Evolutionary conservation across 2,888 invertebrate species (phyloP).

Genomic region (Lycophotia porphyrea): DNA sequence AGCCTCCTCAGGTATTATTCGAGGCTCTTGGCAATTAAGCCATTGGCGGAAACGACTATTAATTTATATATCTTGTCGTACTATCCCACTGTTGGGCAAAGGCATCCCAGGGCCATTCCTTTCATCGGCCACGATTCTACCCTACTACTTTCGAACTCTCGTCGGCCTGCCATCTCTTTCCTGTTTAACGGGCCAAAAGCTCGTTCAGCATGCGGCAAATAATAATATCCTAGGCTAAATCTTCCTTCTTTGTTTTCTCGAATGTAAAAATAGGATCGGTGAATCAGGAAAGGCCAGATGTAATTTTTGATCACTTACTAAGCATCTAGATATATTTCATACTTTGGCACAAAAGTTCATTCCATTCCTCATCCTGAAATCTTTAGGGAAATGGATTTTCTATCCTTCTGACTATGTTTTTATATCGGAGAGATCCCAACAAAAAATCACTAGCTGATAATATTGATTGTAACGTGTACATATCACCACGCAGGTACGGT

Average conservation of each 20-base stretch:
- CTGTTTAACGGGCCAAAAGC: neutral
- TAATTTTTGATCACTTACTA: neutral
- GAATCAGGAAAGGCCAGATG: neutral
- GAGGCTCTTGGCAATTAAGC: no score
- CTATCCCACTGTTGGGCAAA: neutral
- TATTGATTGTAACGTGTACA: constrained; percentile 15
- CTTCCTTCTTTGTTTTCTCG: neutral
- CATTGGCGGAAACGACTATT: neutral
- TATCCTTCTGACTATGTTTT: neutral
- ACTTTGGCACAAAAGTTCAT: neutral
- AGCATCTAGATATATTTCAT: neutral
- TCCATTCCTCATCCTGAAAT: neutral
- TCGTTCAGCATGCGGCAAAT: neutral
- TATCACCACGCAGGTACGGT: constrained; percentile 78
- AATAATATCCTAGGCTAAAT: neutral
- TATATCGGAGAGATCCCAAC: neutral
- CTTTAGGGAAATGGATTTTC: neutral
- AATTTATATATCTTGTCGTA: neutral
- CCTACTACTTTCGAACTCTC: neutral
- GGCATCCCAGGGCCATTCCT: neutral
- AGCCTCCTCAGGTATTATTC: no score
- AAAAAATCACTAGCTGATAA: constrained; percentile 6
- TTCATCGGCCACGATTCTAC: neutral
- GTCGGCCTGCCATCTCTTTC: neutral
- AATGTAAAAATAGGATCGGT: neutral